Evolutionary conservation across 2,113 vertebrate species (phyloP).

Genomic region (Dromaius novaehollandiae): DNA sequence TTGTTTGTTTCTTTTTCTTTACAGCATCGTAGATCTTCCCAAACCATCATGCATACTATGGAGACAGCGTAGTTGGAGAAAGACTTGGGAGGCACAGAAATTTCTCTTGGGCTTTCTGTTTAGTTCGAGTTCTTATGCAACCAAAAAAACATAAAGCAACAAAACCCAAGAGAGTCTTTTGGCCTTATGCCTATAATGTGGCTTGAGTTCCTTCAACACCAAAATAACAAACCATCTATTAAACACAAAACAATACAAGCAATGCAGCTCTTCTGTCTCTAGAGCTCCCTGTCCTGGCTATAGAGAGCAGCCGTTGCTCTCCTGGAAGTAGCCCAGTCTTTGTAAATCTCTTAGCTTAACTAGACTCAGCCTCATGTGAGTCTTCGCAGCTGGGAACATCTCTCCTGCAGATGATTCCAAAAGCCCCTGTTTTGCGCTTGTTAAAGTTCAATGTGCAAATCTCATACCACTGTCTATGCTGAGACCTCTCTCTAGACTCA

Average conservation of each 20-base stretch:
- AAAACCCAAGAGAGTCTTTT: slow-evolving; percentile 38
- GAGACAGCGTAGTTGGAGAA: background rate
- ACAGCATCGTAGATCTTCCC: background rate
- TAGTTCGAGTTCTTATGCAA: slow-evolving; percentile 20
- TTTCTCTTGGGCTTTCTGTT: slow-evolving; percentile 16
- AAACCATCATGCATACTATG: background rate
- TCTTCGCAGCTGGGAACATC: slow-evolving; percentile 21
- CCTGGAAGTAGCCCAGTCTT: slow-evolving; percentile 60
- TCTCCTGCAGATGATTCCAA: slow-evolving; percentile 14
- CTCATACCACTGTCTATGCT: background rate
- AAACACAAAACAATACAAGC: slow-evolving; percentile 48
- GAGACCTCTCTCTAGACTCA: background rate
- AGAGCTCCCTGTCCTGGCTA: slow-evolving; percentile 24
- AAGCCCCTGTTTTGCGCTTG: background rate
- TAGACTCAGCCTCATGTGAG: background rate
- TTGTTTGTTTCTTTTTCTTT: too few species aligned
- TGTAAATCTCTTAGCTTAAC: slow-evolving; percentile 23
- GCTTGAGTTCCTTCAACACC: slow-evolving; percentile 55
- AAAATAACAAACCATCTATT: slow-evolving; percentile 14
- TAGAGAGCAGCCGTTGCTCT: background rate
- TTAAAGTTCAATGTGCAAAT: background rate
- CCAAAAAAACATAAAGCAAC: slow-evolving; percentile 7
- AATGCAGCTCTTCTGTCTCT: background rate
- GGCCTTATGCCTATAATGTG: slow-evolving; percentile 34
- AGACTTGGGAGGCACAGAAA: slow-evolving; percentile 1